Base-by-base conservation (phyloP, 1,140 invertebrate genomes). In the Hesperophylax magnus region DNA sequence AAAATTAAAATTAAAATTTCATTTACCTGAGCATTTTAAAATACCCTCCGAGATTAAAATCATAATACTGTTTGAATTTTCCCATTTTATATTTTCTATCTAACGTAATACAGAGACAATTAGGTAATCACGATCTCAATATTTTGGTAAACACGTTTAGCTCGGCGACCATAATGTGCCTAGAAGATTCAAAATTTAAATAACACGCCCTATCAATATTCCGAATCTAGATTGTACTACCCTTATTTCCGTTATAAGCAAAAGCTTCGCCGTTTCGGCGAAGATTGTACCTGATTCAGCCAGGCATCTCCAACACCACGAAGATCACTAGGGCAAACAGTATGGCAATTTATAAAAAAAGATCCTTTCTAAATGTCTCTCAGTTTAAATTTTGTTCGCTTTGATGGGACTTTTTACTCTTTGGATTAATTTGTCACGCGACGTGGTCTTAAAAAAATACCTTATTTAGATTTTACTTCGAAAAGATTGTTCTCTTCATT, bases 131-230 rank as follows among this genome's bases (percentile, higher is more conserved):
- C 63, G 24, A 67, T 67, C 17, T 67, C 31, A 72, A 56, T 58
- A 76, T 34, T 56, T 31, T 76, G 72, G 22, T 14, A 60, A 76
- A 76, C 27, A 60, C 56, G 72, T 60, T 76, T 34, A 76, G 1
- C 72, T 56, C 72, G 18, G 56, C 54, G 54, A 34, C 22, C 72
- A 54, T 72, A 67, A 67, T 72, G 69, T 76, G 72, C 60, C 72
- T 76, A 56, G 56, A 39, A 31, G 54, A 76, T 24, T 76, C 31
- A 52, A 76, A 76, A 76, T 76, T 76, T 76, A 76, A 76, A 76
- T 76, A 58, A 76, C 54, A 76, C 60, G 39, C 72, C 72, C 72
- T 76, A 76, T 76, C 72, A 76, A 76, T 76, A 76, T 76, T 76
- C 72, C 31, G 56, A 34, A 76, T 76, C 72, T 76, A 76, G 72